phyloP scores from a whole-genome alignment of 1,140 invertebrate genomes.

The Meloidogyne floridensis region DNA sequence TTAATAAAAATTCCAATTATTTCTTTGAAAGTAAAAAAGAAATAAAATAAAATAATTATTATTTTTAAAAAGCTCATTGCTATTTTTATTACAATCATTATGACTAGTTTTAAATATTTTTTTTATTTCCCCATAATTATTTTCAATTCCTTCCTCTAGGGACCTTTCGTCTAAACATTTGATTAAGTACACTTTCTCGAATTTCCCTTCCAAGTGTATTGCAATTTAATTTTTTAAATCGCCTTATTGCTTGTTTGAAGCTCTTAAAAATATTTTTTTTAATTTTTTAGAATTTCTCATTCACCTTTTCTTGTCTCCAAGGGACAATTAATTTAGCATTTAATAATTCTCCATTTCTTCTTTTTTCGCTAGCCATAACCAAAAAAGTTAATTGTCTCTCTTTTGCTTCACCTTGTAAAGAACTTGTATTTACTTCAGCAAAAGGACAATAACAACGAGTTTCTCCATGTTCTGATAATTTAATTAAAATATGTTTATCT shows the following conservation, averaged over 20 bases:
- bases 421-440: constrained; percentile 11
- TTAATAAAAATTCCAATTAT: no score
- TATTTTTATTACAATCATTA: background rate
- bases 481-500: background rate
- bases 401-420: constrained; percentile 1
- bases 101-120: background rate
- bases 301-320: constrained; percentile 59
- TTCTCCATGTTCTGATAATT: constrained; percentile 37
- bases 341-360: constrained; percentile 32
- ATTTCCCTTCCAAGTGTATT: constrained; percentile 63
- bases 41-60: no score
- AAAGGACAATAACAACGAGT: constrained; percentile 48
- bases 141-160: background rate
- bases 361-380: constrained; percentile 56
- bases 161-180: constrained; percentile 37
- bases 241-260: constrained; percentile 63
- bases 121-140: background rate
- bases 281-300: background rate
- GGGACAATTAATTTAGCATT: constrained; percentile 56
- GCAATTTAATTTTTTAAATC: constrained; percentile 60
- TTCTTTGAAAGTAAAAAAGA: no score
- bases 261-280: constrained; percentile 39
- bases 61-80: no score
- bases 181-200: constrained; percentile 56
- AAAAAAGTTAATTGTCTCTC: constrained; percentile 42